Percentiles rank a stretch among this genome's conserved stretches.
These are phyloP conservation scores for Ardeotis arabs DNA, from an alignment of 2,113 vertebrate genomes.

Conservation along the genomic window DNA sequence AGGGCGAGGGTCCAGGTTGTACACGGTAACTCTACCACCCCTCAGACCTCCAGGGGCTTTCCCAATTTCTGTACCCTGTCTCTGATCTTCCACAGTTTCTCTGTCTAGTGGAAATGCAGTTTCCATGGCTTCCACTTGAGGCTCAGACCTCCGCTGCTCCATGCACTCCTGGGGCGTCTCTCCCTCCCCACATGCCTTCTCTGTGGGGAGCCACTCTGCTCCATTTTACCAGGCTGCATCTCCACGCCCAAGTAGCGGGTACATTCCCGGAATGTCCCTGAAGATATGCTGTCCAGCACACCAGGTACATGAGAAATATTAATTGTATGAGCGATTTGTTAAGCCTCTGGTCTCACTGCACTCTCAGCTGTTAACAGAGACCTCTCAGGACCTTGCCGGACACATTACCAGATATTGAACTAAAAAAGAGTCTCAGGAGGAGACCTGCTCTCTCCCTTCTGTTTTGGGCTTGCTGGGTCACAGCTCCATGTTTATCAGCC, in stretches of 20 bases:
- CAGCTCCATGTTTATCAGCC: background rate
- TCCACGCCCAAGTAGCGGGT: background rate
- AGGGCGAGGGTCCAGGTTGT: background rate
- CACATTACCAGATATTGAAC: background rate
- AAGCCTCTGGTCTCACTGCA: background rate
- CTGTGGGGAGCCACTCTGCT: background rate
- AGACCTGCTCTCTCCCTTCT: background rate
- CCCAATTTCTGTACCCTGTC: background rate
- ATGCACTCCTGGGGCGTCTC: background rate
- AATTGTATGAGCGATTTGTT: background rate
- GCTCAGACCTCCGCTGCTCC: background rate
- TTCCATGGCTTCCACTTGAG: constrained; percentile 60
- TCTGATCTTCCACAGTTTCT: background rate
- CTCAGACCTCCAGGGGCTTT: background rate
- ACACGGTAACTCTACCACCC: background rate
- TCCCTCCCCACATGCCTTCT: background rate
- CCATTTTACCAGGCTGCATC: background rate
- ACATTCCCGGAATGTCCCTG: background rate
- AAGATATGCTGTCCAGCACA: background rate
- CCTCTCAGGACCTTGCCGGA: background rate
- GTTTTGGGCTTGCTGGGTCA: background rate
- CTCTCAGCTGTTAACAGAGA: background rate
- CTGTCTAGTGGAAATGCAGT: background rate
- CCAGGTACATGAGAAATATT: background rate
- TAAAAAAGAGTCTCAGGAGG: background rate